Base-by-base conservation (phyloP, 2,888 invertebrate species). In the Lucinisca nassula region DNA sequence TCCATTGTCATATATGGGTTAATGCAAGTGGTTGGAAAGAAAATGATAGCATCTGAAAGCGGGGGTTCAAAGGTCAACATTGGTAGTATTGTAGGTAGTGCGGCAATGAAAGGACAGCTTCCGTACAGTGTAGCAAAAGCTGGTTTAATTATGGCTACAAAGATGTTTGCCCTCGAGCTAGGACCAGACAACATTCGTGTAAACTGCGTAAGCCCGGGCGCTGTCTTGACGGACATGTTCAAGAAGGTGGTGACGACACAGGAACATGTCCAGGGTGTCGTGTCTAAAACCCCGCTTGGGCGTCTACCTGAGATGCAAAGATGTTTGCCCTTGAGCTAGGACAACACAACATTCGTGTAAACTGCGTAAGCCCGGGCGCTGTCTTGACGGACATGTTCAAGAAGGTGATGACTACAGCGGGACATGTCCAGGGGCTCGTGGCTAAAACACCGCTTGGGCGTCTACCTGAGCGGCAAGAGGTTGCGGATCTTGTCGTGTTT, bases 151-250 rank as follows among this genome's bases (percentile, higher is more conserved):
- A 97, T 98, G 51, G 96, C 99, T 87, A 98, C 98, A 0, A 97
- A 97, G 91, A 96, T 67, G 27, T 85, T 80, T 8, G 99, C 99
- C 17, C 45, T 45, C 17, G 45, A 45, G 17, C 17, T 45, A 45
- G 45, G 45, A 12, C 45, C 8, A 17, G 10, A 45, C 45, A 45
- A 45, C 8, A 45, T 45, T 92, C 97, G 99, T 30, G 98, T 98
- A 0, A 99, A 99, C 96, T 97, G 97, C 17, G 98, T 99, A 0
- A 98, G 99, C 96, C 99, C 99, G 0, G 99, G 99, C 0, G 98
- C 98, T 0, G 98, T 99, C 30, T 97, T 98, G 97, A 99, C 99
- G 0, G 98, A 98, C 79, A 98, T 99, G 98, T 98, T 98, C 0
- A 97, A 97, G 87, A n/a, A n/a, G n/a, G 21, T n/a, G 4, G n/a